Conservation (phyloP, 2,888 invertebrate genomes). For the Oasisia sp. region DNA sequence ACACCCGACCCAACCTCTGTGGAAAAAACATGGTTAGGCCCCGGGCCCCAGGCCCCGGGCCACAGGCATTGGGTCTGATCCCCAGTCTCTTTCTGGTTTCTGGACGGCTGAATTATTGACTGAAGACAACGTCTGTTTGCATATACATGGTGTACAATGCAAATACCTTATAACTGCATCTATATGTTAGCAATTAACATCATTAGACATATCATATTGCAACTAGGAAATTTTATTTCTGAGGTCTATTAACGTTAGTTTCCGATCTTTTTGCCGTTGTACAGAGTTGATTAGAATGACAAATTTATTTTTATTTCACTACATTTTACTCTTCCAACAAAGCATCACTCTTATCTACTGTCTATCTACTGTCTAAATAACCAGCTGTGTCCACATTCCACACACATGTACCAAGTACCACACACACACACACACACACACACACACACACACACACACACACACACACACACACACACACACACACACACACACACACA, state of each 20-base stretch:
- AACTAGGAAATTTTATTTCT: no score
- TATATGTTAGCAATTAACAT: no score
- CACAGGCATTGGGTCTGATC: not conserved
- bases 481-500: not conserved
- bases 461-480: not conserved
- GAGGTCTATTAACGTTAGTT: no score
- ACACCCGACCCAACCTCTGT: not conserved
- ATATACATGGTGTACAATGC: not conserved
- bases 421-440: not conserved
- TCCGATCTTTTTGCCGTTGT: not conserved
- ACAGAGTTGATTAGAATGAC: not conserved
- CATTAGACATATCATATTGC: no score
- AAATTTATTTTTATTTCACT: not conserved
- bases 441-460: not conserved
- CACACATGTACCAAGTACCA: not conserved
- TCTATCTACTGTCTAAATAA: not conserved
- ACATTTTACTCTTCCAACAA: not conserved
- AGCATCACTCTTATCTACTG: not conserved
- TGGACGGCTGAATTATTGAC: not conserved
- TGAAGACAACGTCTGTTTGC: not conserved
- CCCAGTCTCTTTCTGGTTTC: not conserved
- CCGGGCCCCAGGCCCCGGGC: not conserved
- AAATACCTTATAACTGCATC: no score
- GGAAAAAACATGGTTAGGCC: not conserved
- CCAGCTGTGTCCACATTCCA: not conserved